Evolutionary conservation across 2,797 vertebrate genomes (phyloP).

Genomic region (Anguilla obscura): DNA sequence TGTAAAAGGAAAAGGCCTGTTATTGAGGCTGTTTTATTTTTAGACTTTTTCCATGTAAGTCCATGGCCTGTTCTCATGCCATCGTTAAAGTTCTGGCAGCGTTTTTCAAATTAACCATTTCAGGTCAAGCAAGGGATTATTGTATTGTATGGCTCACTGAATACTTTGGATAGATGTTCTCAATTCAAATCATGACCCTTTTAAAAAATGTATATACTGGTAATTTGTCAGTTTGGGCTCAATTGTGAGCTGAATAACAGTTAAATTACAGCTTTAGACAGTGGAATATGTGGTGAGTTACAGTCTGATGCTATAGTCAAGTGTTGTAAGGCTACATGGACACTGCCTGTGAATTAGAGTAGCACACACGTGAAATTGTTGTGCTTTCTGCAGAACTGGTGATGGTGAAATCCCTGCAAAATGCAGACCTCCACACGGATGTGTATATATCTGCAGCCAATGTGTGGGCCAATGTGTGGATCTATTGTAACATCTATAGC

Average conservation of each 20-base stretch:
- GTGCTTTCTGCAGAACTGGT: background rate
- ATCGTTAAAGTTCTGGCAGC: background rate
- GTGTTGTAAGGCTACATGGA: background rate
- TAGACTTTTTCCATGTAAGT: constrained; percentile 26
- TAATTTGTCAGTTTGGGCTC: background rate
- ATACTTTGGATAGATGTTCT: background rate
- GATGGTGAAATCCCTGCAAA: background rate
- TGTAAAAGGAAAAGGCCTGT: background rate
- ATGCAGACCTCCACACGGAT: background rate
- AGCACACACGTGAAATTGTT: background rate
- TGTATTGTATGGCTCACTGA: background rate
- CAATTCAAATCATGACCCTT: background rate
- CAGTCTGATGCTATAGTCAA: background rate
- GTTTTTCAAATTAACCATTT: background rate
- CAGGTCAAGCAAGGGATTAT: background rate
- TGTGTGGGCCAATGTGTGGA: background rate
- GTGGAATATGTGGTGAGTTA: background rate
- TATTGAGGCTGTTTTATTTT: constrained; percentile 1
- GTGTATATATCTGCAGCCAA: background rate
- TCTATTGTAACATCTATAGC: background rate
- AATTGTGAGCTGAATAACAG: background rate
- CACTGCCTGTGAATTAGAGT: background rate
- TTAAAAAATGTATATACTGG: background rate
- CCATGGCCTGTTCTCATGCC: background rate
- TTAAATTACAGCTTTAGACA: background rate